Evolutionary conservation across 2,888 invertebrate genomes (phyloP).

Genomic region (Troides aeacus): DNA sequence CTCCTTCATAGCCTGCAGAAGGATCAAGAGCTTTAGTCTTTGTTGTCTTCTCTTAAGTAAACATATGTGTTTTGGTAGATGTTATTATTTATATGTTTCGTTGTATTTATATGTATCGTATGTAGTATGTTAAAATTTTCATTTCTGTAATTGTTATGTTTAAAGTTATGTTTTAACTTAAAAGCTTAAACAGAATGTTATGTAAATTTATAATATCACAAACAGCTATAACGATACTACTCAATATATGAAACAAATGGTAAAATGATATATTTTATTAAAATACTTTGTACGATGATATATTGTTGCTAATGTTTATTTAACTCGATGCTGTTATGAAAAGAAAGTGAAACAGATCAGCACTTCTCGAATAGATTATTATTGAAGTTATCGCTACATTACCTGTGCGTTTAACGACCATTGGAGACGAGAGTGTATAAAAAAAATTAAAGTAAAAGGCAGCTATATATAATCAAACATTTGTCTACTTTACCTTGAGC

Average conservation of each 20-base stretch:
- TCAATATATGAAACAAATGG: background rate
- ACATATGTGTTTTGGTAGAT: background rate
- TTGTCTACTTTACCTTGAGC: background rate
- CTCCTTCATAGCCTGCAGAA: slow-evolving; percentile 1
- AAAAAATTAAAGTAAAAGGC: too few relatives aligned
- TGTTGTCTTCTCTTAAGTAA: background rate
- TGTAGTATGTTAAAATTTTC: background rate
- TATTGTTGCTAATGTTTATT: background rate
- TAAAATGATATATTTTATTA: background rate
- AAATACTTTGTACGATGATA: background rate
- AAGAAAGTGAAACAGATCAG: background rate
- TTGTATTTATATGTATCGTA: background rate
- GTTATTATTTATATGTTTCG: background rate
- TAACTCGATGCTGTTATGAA: background rate
- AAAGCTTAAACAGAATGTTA: background rate
- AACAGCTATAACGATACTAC: too few relatives aligned
- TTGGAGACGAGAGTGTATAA: background rate
- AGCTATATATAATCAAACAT: too few relatives aligned
- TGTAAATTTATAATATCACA: too few relatives aligned
- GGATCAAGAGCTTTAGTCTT: slow-evolving; percentile 4
- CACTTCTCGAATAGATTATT: background rate
- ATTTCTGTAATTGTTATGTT: background rate
- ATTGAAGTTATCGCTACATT: background rate
- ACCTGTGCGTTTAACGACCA: background rate
- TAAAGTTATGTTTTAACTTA: background rate